phyloP scores from a whole-genome alignment of 2,888 invertebrate species.

The Crematogaster levior region DNA sequence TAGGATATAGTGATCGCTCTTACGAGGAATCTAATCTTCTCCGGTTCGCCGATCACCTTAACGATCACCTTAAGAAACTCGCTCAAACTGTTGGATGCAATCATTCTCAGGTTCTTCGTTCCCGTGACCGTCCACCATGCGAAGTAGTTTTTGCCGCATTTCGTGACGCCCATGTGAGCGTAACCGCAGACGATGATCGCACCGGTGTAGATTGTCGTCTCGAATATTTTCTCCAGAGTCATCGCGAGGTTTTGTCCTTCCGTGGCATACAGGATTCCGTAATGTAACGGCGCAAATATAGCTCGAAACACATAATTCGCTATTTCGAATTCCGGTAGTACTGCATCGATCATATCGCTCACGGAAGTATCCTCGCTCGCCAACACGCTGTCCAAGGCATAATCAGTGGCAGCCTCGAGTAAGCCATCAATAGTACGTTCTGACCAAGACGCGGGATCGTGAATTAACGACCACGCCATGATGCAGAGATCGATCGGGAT shows the following conservation, averaged over 20 bases:
- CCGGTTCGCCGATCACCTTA: constrained; percentile 69
- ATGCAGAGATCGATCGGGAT: constrained; percentile 81
- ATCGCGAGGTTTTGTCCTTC: constrained; percentile 81
- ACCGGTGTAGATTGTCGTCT: constrained; percentile 79
- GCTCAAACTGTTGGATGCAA: constrained; percentile 74
- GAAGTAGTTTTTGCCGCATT: constrained; percentile 75
- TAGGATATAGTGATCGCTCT: constrained; percentile 79
- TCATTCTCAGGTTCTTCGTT: constrained; percentile 78
- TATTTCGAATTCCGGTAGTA: constrained; percentile 79
- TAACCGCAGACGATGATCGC: constrained; percentile 77
- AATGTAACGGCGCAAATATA: constrained; percentile 80
- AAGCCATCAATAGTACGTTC: constrained; percentile 77
- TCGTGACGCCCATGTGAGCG: constrained; percentile 80
- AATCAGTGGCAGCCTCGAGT: constrained; percentile 78
- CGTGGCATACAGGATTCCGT: constrained; percentile 74
- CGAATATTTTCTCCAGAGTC: constrained; percentile 80
- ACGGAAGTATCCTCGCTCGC: constrained; percentile 77
- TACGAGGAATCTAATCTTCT: constrained; percentile 63
- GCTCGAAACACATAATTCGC: constrained; percentile 81
- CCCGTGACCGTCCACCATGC: constrained; percentile 81
- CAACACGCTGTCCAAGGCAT: constrained; percentile 77
- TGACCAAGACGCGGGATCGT: constrained; percentile 81
- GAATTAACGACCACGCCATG: constrained; percentile 83
- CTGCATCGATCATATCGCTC: constrained; percentile 72
- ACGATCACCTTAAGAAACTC: constrained; percentile 79